Percentiles rank a stretch among this genome's conserved stretches.
Conservation (phyloP, 2,888 invertebrate genomes). For the Slavum lentiscoides region DNA sequence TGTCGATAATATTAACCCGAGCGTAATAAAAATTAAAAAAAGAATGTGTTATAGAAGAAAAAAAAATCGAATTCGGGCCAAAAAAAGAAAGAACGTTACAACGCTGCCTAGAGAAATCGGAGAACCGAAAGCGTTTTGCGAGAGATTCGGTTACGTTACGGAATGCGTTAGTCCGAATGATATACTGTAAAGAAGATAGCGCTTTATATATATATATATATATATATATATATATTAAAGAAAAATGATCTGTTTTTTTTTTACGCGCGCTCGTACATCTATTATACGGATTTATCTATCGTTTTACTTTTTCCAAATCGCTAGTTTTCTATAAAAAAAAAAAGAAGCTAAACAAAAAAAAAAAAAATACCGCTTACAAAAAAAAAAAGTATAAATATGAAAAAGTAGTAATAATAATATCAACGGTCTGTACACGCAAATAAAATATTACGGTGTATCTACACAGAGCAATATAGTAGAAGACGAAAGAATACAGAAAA, state of each 20-base stretch:
- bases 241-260: constrained; percentile 27
- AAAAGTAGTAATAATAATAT: neutral
- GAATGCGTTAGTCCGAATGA: neutral
- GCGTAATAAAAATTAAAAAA: too few relatives aligned
- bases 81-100: neutral
- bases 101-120: neutral
- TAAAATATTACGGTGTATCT: neutral
- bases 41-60: neutral
- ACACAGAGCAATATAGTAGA: neutral
- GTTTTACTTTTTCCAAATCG: constrained; percentile 13
- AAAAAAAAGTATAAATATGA: neutral
- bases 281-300: too few relatives aligned
- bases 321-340: constrained; percentile 51
- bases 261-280: too few relatives aligned
- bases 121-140: neutral
- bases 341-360: constrained; percentile 37
- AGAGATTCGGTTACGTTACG: neutral
- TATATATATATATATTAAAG: too few relatives aligned
- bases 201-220: neutral
- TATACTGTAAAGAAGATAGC: constrained; percentile 6
- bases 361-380: constrained; percentile 3
- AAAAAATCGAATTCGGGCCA: neutral
- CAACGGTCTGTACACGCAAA: neutral
- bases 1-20: neutral
- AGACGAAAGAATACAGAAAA: constrained; percentile 51